Conservation (phyloP, 1,140 invertebrate species). For the Micrasema minimum region DNA sequence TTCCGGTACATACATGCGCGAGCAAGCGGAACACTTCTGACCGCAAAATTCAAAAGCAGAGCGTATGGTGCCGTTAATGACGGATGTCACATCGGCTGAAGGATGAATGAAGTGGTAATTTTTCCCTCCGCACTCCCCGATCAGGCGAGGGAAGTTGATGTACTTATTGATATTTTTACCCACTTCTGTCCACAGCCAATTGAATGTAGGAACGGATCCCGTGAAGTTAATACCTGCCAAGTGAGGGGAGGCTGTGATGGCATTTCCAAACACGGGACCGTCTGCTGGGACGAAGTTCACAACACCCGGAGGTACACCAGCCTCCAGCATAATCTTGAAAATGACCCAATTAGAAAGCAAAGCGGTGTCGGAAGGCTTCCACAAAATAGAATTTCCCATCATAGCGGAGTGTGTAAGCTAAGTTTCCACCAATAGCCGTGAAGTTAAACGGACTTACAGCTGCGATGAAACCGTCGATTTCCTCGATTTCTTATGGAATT, state of each 20-base stretch:
- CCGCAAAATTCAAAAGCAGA: slow-evolving; percentile 97
- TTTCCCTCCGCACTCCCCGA: slow-evolving; percentile 98
- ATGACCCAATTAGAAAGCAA: slow-evolving; percentile 96
- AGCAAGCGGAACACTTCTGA: slow-evolving; percentile 99
- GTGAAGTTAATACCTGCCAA: slow-evolving; percentile 98
- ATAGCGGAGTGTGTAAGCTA: slow-evolving; percentile 94
- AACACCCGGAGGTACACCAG: slow-evolving; percentile 93
- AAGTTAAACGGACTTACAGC: slow-evolving; percentile 99
- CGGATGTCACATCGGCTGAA: slow-evolving; percentile 86
- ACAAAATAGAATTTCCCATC: slow-evolving; percentile 97
- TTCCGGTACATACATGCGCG: slow-evolving; percentile 93
- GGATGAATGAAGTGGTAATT: slow-evolving; percentile 98
- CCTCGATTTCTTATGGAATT: slow-evolving; percentile 92
- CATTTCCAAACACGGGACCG: slow-evolving; percentile 94
- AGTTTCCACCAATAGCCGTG: slow-evolving; percentile 98
- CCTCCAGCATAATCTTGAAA: slow-evolving; percentile 92
- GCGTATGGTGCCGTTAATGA: slow-evolving; percentile 86
- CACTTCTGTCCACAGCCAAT: slow-evolving; percentile 92
- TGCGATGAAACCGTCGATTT: slow-evolving; percentile 97
- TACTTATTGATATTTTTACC: slow-evolving; percentile 90
- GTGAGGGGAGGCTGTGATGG: slow-evolving; percentile 85
- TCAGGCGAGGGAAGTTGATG: slow-evolving; percentile 90
- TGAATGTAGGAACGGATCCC: slow-evolving; percentile 95
- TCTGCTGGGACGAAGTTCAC: slow-evolving; percentile 97
- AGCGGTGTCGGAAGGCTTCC: slow-evolving; percentile 99